Evolutionary conservation across 2,888 invertebrate genomes (phyloP), one percentile per base, ranked within the genome.

Genomic region (Drosophila percnosoma): DNA sequence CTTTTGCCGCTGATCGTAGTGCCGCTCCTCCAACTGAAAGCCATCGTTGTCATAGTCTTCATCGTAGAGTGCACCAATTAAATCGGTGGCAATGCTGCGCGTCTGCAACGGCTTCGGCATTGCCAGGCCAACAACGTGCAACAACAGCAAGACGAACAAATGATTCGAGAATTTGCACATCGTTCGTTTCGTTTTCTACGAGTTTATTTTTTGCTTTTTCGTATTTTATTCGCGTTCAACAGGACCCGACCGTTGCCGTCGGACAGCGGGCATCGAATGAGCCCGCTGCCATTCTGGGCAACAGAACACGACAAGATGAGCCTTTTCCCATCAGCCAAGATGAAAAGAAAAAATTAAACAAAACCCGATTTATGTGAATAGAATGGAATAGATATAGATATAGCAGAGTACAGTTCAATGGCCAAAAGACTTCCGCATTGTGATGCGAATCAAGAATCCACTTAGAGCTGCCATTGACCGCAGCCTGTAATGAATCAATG

Each of bases 1-100:
- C 90, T 96, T 97, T 91, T 97, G 97, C 10, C 96, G 93, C 90
- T 97, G 96, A 92, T 97, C 97, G 91, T 95, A 95, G 75, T 94
- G 93, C 29, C 93, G 77, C 58, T 92, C 92, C 74, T 93, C 92
- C 68, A 92, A 90, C 73, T 92, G 85, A 67, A 73, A 86, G 24
- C 78, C 82, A 62, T 87, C 78, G 49, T 90, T 87, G 4, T 57
- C 74, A 45, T 90, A 87, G 64, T 89, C 45, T 15, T 45, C 86
- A 40, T 83, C 79, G 48, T 88, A 79, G 34, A 90, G 52, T 6
- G 77, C 62, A 13, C 86, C 86, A 38, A 87, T 42, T 24, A 87
- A 68, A 68, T 88, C 86, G 34, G 62, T 70, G 34, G 70, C 70
- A 57, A 58, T 68, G 60, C 71, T 77, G 24, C 72, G 75, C 34